Evolutionary conservation across 2,797 vertebrate species (phyloP).

Genomic region (Helicolenus hilgendorfi): DNA sequence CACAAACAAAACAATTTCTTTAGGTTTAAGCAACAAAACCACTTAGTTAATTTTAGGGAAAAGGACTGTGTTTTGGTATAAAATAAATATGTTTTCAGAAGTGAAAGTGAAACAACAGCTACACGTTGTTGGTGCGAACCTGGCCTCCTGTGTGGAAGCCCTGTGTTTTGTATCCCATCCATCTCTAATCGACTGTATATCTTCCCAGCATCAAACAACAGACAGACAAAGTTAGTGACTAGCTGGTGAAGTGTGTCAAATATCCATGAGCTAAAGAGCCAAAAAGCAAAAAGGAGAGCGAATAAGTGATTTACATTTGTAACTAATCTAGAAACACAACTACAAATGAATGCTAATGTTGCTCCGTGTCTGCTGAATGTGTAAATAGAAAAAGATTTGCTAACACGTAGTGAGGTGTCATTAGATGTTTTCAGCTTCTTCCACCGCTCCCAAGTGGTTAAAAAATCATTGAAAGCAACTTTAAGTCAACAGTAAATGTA

Average conservation of each 20-base stretch:
- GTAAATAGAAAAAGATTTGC: neutral
- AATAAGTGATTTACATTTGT: neutral
- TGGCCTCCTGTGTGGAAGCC: no score
- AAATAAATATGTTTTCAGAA: no score
- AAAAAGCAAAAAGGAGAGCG: neutral
- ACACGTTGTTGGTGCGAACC: no score
- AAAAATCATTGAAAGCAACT: neutral
- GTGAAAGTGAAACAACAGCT: no score
- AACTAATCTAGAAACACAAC: neutral
- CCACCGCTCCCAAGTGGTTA: neutral
- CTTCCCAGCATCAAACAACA: neutral
- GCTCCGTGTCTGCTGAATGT: neutral
- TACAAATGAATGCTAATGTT: neutral
- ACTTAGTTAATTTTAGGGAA: no score
- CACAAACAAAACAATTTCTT: no score
- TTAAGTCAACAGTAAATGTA: neutral
- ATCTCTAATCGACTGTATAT: neutral
- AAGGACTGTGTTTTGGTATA: no score
- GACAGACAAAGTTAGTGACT: neutral
- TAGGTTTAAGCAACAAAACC: no score
- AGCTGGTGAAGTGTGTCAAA: neutral
- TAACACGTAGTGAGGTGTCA: neutral
- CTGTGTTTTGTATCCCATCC: no score
- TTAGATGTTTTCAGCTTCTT: neutral
- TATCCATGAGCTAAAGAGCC: neutral